These are phyloP conservation scores for Oreochromis aureus DNA, from an alignment of 2,113 vertebrate species.

Conservation along the genomic window DNA sequence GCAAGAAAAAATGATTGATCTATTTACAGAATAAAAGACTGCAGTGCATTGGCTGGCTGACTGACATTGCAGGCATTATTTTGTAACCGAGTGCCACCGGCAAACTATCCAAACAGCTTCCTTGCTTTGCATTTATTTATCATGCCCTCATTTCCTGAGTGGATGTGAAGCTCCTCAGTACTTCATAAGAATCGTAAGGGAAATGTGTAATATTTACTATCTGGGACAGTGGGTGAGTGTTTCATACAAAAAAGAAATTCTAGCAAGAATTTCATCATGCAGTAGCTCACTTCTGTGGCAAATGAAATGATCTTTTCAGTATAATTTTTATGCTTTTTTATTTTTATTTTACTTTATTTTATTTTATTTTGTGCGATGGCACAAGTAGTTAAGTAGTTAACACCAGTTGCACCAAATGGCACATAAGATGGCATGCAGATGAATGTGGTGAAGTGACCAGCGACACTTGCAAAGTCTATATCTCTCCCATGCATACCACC, in stretches of 20 bases:
- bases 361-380: neutral
- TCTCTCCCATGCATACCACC: neutral
- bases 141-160: constrained; percentile 42
- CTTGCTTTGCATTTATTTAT: constrained; percentile 29
- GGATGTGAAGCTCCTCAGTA: constrained; percentile 48
- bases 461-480: neutral
- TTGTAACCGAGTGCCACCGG: neutral
- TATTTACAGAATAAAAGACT: neutral
- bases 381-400: neutral
- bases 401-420: neutral
- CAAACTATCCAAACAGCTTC: neutral
- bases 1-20: neutral
- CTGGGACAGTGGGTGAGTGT: neutral
- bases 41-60: neutral
- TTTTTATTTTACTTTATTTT: neutral
- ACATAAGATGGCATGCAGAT: neutral
- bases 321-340: neutral
- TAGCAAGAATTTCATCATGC: neutral
- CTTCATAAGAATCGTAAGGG: constrained; percentile 38
- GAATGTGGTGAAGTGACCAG: neutral
- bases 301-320: neutral
- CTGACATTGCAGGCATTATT: neutral
- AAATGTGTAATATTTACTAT: constrained; percentile 39
- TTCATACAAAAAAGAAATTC: neutral
- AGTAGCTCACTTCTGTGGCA: neutral